A percentile compares a stretch with the other conserved stretches of the same genome.
phyloP scores from a whole-genome alignment of 2,797 vertebrate species.

The Chloroceryle inda region DNA sequence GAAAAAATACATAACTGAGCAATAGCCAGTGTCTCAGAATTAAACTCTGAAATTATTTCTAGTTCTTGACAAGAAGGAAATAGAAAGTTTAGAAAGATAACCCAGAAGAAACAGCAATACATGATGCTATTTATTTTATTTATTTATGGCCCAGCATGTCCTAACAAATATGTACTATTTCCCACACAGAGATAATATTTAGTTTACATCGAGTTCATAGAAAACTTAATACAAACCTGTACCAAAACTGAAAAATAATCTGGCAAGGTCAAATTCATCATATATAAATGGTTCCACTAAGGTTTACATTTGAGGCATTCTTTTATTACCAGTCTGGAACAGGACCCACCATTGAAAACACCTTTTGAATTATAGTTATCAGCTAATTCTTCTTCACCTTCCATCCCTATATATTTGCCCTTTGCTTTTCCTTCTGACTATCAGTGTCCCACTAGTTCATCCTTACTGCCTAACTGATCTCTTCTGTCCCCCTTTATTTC shows the following conservation, averaged over 20 bases:
- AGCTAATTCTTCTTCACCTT: neutral
- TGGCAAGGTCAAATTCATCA: neutral
- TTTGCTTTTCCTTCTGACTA: neutral
- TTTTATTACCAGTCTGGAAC: neutral
- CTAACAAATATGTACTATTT: neutral
- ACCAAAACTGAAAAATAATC: neutral
- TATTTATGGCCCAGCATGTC: neutral
- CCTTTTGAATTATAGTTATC: neutral
- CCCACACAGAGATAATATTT: neutral
- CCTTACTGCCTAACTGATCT: neutral
- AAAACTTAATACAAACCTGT: neutral
- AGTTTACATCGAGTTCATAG: neutral
- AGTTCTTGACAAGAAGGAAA: neutral
- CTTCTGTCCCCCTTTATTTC: neutral
- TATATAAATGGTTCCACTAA: neutral
- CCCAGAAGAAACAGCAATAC: neutral
- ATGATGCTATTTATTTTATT: neutral
- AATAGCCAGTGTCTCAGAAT: neutral
- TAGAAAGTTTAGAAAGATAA: neutral
- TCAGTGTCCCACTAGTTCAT: neutral
- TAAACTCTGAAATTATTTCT: neutral
- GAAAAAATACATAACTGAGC: neutral
- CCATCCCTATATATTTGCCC: accelerated
- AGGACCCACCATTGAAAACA: neutral
- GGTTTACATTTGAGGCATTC: neutral